Evolutionary conservation across 2,888 invertebrate genomes (phyloP).

Genomic region (Ophion ventricosus): DNA sequence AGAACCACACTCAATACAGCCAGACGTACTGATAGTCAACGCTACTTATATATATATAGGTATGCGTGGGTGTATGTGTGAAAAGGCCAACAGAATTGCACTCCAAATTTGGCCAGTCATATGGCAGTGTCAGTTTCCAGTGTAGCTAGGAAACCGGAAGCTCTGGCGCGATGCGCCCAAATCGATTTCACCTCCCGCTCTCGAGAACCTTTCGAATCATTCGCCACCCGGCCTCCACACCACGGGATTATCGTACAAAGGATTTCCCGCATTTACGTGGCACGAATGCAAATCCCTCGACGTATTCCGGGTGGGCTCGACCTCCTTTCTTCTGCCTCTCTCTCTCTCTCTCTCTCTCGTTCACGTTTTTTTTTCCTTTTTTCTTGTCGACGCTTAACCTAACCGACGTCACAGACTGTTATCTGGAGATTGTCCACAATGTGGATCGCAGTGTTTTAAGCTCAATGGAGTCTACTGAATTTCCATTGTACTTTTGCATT

Average conservation of each 20-base stretch:
- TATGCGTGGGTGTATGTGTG: neutral
- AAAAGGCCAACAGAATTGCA: neutral
- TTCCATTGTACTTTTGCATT: constrained; percentile 37
- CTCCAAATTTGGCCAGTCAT: constrained; percentile 28
- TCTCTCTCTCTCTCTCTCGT: constrained; percentile 1
- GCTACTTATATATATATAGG: neutral
- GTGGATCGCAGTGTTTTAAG: constrained; percentile 24
- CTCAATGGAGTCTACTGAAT: constrained; percentile 26
- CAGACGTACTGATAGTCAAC: neutral
- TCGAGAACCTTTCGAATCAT: constrained; percentile 33
- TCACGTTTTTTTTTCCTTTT: neutral
- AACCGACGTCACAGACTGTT: constrained; percentile 33
- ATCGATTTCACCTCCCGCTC: constrained; percentile 74
- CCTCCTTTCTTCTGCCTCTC: constrained; percentile 15
- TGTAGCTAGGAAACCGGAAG: constrained; percentile 72
- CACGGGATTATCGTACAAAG: constrained; percentile 77
- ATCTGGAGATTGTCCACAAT: constrained; percentile 43
- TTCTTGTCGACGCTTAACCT: constrained; percentile 14
- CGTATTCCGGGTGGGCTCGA: constrained; percentile 60
- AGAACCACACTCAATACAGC: too few relatives aligned
- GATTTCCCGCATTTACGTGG: constrained; percentile 76
- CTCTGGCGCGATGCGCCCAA: constrained; percentile 72
- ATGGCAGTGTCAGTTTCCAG: constrained; percentile 68
- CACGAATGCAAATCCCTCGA: constrained; percentile 74
- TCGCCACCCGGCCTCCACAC: constrained; percentile 61